phyloP scores from a whole-genome alignment of 64 coral and sea anemone species.

The Montipora capricornis region DNA sequence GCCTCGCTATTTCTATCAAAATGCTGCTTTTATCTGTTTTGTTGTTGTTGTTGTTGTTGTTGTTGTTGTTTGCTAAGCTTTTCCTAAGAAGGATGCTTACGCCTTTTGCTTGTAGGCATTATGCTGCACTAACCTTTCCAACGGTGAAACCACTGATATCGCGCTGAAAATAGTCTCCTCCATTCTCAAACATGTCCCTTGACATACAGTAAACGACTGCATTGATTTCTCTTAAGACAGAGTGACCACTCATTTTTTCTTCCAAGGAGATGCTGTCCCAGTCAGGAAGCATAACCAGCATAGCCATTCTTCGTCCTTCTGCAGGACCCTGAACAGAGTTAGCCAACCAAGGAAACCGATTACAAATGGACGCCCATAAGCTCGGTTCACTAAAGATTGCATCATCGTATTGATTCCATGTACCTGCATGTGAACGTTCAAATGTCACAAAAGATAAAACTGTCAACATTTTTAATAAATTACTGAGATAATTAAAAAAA shows the following conservation, averaged over 20 bases:
- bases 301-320: slow-evolving; percentile 36
- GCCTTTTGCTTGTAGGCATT: background rate
- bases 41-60: too few species aligned
- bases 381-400: slow-evolving; percentile 36
- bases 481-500: too few species aligned
- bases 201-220: slow-evolving; percentile 20
- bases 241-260: background rate
- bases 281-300: slow-evolving; percentile 43
- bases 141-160: background rate
- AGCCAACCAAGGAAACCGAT: background rate
- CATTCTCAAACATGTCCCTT: slow-evolving; percentile 23
- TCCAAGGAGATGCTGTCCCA: background rate
- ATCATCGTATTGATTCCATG: slow-evolving; percentile 67
- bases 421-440: background rate
- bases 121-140: background rate
- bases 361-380: slow-evolving; percentile 4
- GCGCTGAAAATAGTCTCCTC: background rate
- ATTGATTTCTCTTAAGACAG: slow-evolving; percentile 2
- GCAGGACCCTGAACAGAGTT: slow-evolving; percentile 1
- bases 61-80: background rate
- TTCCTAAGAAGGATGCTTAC: background rate
- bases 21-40: background rate
- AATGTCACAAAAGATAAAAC: too few species aligned
- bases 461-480: too few species aligned
- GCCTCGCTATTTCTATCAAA: too few species aligned